Evolutionary conservation across 2,113 vertebrate species (phyloP).

Genomic region (Tonatia bakeri): DNA sequence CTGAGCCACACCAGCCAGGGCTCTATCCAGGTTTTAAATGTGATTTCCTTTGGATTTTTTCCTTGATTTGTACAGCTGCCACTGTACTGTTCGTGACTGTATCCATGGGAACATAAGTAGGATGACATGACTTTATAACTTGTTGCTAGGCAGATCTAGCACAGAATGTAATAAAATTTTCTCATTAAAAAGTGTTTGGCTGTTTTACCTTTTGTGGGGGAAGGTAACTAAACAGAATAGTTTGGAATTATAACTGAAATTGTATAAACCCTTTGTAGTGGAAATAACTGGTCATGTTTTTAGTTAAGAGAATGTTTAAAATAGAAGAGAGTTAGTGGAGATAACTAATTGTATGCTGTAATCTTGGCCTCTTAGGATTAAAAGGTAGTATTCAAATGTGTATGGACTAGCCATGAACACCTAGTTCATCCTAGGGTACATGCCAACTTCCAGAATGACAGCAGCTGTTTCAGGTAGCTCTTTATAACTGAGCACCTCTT

Average conservation of each 20-base stretch:
- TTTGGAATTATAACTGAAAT: constrained; percentile 2
- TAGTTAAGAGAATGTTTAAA: not conserved
- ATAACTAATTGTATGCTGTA: not conserved
- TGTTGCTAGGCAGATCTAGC: constrained; percentile 82
- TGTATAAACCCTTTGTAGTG: not conserved
- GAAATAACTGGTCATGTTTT: constrained; percentile 4
- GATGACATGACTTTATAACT: constrained; percentile 80
- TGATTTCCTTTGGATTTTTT: constrained; percentile 73
- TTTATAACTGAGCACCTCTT: not conserved
- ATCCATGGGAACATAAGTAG: constrained; percentile 82
- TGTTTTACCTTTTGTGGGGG: not conserved
- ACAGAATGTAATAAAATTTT: constrained; percentile 71
- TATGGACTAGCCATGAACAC: not conserved
- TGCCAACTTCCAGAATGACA: not conserved
- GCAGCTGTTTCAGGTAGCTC: too few relatives aligned
- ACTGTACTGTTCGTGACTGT: constrained; percentile 73
- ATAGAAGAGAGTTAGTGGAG: not conserved
- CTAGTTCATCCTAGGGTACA: too few relatives aligned
- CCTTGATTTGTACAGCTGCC: constrained; percentile 77
- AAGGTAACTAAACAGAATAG: not conserved
- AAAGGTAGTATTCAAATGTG: not conserved
- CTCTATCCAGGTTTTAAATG: constrained; percentile 60
- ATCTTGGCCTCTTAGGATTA: not conserved
- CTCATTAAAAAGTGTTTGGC: constrained; percentile 51
- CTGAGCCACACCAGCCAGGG: too few relatives aligned